Conservation (phyloP, 2,113 vertebrate species). For the Pseudonaja textilis region DNA sequence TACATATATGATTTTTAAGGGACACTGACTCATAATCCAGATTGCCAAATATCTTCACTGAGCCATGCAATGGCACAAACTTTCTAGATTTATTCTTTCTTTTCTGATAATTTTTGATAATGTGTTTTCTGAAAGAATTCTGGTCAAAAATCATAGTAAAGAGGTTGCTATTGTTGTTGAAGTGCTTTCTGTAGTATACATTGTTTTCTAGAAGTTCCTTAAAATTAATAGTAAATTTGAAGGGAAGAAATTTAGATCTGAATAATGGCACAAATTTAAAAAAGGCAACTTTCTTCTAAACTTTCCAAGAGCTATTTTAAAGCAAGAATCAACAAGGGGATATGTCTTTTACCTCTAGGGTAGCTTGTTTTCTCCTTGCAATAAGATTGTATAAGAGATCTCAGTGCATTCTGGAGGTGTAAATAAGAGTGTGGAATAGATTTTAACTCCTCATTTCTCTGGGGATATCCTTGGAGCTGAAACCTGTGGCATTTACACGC, state of each 20-base stretch:
- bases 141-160: neutral
- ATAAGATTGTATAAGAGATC: neutral
- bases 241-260: neutral
- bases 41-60: neutral
- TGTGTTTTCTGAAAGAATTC: neutral
- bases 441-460: slow-evolving; percentile 47
- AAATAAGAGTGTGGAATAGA: slow-evolving; percentile 28
- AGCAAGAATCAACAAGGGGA: neutral
- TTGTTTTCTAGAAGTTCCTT: neutral
- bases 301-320: neutral
- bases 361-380: neutral
- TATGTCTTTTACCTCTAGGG: neutral
- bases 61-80: neutral
- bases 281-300: neutral
- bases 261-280: neutral
- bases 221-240: neutral
- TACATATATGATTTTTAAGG: neutral
- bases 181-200: neutral
- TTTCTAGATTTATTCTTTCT: neutral
- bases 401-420: neutral
- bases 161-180: neutral
- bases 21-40: neutral
- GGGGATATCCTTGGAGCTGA: slow-evolving; percentile 23
- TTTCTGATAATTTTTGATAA: neutral
- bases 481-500: slow-evolving; percentile 9